Evolutionary conservation across 2,888 invertebrate species (phyloP).

Genomic region (Labia minor): DNA sequence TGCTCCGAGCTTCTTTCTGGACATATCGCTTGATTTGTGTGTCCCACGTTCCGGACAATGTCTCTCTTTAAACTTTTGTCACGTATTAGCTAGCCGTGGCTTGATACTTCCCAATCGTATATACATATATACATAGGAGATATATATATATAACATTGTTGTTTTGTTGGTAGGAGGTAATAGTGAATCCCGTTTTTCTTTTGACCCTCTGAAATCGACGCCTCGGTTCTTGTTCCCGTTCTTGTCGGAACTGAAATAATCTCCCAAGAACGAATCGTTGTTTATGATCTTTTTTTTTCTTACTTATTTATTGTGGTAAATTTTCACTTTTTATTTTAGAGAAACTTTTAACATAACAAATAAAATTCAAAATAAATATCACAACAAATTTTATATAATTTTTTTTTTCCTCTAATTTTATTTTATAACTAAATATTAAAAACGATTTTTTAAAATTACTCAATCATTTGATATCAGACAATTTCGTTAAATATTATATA

Average conservation of each 20-base stretch:
- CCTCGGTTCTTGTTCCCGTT: not conserved
- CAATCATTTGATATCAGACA: no score
- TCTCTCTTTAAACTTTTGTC: conserved; percentile 18
- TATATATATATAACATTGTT: not conserved
- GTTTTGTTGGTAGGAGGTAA: not conserved
- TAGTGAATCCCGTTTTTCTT: not conserved
- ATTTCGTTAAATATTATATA: no score
- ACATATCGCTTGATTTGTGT: conserved; percentile 18
- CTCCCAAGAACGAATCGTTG: not conserved
- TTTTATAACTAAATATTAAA: no score
- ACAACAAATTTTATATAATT: no score
- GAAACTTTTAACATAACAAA: no score
- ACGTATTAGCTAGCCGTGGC: conserved; percentile 14
- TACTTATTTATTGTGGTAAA: not conserved
- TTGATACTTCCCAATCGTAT: not conserved
- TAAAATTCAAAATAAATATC: no score
- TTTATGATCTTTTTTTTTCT: not conserved
- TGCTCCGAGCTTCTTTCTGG: not conserved
- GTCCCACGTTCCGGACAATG: conserved; percentile 19
- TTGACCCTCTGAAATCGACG: conserved; percentile 3
- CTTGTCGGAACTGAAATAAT: not conserved
- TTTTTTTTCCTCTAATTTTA: no score
- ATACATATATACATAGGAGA: not conserved
- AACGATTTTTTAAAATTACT: no score
- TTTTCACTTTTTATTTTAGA: not conserved